These are phyloP conservation scores for Ctenopoma multispine DNA, from an alignment of 2,797 vertebrate genomes.

Conservation along the genomic window DNA sequence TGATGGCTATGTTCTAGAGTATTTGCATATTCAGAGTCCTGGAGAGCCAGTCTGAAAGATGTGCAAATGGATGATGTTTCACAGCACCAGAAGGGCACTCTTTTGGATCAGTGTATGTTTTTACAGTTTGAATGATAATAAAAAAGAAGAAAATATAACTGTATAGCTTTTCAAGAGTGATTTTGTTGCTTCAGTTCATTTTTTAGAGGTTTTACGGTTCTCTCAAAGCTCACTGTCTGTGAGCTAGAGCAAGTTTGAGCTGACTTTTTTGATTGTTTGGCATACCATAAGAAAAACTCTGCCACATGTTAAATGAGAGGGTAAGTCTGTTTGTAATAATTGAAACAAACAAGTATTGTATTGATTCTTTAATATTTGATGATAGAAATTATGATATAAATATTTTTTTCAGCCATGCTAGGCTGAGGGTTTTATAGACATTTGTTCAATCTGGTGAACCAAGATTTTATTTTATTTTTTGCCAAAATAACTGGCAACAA, in stretches of 20 bases:
- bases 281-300: not conserved
- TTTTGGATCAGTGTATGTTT: constrained; percentile 49
- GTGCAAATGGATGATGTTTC: constrained; percentile 50
- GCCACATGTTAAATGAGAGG: not conserved
- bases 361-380: constrained; percentile 3
- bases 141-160: not conserved
- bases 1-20: constrained; percentile 43
- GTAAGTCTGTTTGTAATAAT: not conserved
- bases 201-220: constrained; percentile 22
- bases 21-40: constrained; percentile 54
- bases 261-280: not conserved
- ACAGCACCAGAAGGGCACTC: constrained; percentile 23
- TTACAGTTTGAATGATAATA: constrained; percentile 28
- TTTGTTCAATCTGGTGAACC: too few relatives aligned
- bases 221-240: not conserved
- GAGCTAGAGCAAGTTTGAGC: not conserved
- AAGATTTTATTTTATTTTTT: too few relatives aligned
- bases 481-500: not conserved
- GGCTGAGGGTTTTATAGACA: not conserved
- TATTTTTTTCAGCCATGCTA: not conserved
- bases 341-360: not conserved
- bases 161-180: not conserved
- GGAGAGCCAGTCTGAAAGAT: constrained; percentile 46
- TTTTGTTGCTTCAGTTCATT: constrained; percentile 5
- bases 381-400: not conserved